Percentiles rank a stretch among this genome's conserved stretches.
phyloP scores from a whole-genome alignment of 2,797 vertebrate genomes.

The Cheirogaleus major region DNA sequence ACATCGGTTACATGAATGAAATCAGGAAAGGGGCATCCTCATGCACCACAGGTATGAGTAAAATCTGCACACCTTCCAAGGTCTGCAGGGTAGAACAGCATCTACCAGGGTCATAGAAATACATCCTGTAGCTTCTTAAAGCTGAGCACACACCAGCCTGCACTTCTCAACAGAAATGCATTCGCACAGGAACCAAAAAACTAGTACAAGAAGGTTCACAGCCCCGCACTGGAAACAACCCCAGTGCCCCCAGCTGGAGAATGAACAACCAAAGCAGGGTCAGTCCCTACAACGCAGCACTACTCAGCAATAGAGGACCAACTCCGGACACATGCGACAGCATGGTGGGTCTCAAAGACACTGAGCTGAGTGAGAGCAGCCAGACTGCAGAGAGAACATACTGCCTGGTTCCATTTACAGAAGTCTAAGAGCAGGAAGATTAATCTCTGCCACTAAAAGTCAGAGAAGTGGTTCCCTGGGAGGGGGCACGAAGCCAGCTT shows the following conservation, averaged over 20 bases:
- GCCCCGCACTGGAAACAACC: background rate
- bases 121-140: background rate
- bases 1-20: background rate
- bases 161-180: background rate
- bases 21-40: background rate
- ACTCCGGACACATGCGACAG: accelerated
- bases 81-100: no score
- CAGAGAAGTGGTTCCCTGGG: background rate
- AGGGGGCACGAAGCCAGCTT: accelerated
- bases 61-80: background rate
- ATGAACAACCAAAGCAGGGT: no score
- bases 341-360: accelerated
- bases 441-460: no score
- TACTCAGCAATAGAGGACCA: background rate
- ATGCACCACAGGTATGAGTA: background rate
- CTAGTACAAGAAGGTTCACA: accelerated
- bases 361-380: no score
- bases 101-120: background rate
- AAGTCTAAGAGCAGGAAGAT: background rate
- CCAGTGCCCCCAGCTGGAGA: background rate
- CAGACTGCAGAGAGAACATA: accelerated
- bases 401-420: accelerated
- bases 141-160: background rate
- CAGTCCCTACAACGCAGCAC: accelerated
- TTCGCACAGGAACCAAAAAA: background rate